Conservation (phyloP, 23 tunicate genomes). For the Clavelina lepadiformis region DNA sequence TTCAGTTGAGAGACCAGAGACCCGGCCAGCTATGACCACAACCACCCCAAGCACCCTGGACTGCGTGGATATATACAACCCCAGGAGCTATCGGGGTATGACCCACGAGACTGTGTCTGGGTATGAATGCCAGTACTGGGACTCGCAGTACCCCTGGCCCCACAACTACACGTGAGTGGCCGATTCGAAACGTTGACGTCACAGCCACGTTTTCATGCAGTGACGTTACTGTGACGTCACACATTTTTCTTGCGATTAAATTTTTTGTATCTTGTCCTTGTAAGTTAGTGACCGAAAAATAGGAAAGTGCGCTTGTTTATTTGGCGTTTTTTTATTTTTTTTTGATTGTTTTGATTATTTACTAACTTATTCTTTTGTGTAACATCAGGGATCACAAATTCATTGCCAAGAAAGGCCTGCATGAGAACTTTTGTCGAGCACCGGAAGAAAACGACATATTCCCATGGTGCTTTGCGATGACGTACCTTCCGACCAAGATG, state of each 20-base stretch:
- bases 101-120: slow-evolving; percentile 5
- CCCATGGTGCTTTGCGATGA: slow-evolving; percentile 11
- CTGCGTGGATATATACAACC: slow-evolving; percentile 1
- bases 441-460: background rate
- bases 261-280: too few species aligned
- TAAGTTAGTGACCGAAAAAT: too few species aligned
- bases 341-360: too few species aligned
- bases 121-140: slow-evolving; percentile 17
- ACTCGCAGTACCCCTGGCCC: slow-evolving; percentile 10
- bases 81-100: slow-evolving; percentile 14
- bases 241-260: too few species aligned
- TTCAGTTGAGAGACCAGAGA: too few species aligned
- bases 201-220: too few species aligned
- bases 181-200: too few species aligned
- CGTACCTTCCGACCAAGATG: background rate
- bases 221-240: too few species aligned
- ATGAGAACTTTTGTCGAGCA: slow-evolving; percentile 21
- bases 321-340: too few species aligned
- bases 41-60: slow-evolving; percentile 19
- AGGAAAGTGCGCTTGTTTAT: too few species aligned
- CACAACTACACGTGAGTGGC: slow-evolving; percentile 31
- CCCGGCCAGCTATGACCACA: slow-evolving; percentile 26
- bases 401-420: slow-evolving; percentile 9
- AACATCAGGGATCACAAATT: too few species aligned
- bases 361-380: too few species aligned